Base-by-base conservation (phyloP, 30 jellyfish, hydroid and myxozoan genomes). In the Nemopilema nomurai region DNA sequence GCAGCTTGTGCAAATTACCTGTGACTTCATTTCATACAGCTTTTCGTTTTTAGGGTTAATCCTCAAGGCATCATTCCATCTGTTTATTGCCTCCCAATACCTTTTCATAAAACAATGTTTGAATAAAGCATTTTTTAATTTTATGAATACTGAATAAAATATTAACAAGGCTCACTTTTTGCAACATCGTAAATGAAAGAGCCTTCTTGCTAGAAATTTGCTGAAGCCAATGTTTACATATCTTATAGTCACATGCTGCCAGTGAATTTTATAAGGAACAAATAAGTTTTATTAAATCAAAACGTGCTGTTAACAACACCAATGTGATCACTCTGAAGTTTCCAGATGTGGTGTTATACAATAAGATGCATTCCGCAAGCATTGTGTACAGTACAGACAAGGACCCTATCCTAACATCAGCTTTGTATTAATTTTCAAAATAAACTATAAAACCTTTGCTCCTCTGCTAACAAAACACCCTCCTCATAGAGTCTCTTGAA, bases 11-110 rank as follows among this genome's bases (percentile, higher is more conserved):
- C 27, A 16, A 0, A 16, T 24, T 90, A 92, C 98, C 97, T 94
- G 99, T 13, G 97, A 92, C 52, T 87, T 85, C 99, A 94, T 94
- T 81, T 94, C 99, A 80, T 89, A 90, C 0, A 94, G 9, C 62
- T 66, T 94, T 21, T 68, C 97, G 65, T 82, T 70, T 23, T 32
- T 66, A 0, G 97, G 92, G 13, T 91, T 67, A 24, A 85, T 71
- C 51, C 52, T 49, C 18, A 90, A 53, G 13, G 96, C 97, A 28
- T 79, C 89, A 41, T 94, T 79, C 96, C 96, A 94, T 18, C 89
- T 31, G 17, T 77, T 72, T 62, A 89, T 72, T 32, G 99, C 97
- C 64, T 94, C 97, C 97, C 97, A 85, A 72, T 84, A 94, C 75
- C 99, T 94, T 57, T 21, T 3, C 13, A 41, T 41, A 41, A 41